Evolutionary conservation across 2,113 vertebrate species (phyloP).

Genomic region (Micronisus gabar): DNA sequence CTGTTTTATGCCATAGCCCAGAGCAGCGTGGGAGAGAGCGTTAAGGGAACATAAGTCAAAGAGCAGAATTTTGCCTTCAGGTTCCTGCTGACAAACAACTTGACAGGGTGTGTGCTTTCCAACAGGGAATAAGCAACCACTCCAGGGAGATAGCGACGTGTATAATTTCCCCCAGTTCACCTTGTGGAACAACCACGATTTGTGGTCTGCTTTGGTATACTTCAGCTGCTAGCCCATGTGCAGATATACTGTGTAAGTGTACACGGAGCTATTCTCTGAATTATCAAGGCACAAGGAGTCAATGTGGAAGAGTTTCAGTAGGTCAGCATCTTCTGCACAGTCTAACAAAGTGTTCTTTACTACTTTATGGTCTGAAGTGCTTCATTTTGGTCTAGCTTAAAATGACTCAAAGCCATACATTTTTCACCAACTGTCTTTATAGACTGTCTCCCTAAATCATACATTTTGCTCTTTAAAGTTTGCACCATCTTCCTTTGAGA

Average conservation of each 20-base stretch:
- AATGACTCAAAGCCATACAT: constrained; percentile 24
- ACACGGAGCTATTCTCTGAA: neutral
- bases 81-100: constrained; percentile 19
- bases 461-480: constrained; percentile 45
- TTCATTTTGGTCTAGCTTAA: neutral
- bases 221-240: neutral
- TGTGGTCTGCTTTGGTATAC: neutral
- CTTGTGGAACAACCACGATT: neutral
- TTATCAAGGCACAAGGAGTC: neutral
- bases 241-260: neutral
- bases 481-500: constrained; percentile 35
- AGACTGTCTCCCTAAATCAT: constrained; percentile 38
- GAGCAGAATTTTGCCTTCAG: constrained; percentile 26
- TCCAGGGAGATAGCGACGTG: neutral
- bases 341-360: neutral
- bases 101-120: neutral
- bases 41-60: constrained; percentile 35
- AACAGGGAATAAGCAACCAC: neutral
- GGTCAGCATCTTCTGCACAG: neutral
- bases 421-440: constrained; percentile 9
- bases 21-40: constrained; percentile 37
- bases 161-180: neutral
- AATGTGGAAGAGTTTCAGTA: neutral
- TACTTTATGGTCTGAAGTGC: neutral
- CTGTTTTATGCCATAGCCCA: constrained; percentile 30